Percentiles rank a stretch among this genome's conserved stretches.
These are phyloP conservation scores for Trichomalopsis sarcophagae DNA, from an alignment of 1,140 invertebrate species.

Conservation along the genomic window DNA sequence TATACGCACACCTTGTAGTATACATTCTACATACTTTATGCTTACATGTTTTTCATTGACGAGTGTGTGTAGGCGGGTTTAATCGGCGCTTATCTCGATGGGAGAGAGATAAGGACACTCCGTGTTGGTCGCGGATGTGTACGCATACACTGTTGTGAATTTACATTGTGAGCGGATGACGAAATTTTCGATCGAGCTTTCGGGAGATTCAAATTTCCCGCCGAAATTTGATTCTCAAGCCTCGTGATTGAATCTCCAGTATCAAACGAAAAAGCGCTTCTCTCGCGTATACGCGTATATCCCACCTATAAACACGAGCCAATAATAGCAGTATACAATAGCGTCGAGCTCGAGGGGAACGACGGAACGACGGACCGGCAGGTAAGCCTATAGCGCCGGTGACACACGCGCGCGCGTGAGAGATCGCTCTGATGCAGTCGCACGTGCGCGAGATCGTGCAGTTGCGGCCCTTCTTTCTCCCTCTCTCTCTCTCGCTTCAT, in stretches of 20 bases:
- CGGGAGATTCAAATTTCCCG: not conserved
- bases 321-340: constrained; percentile 23
- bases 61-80: no score
- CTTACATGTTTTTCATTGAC: no score
- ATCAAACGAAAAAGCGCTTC: constrained; percentile 13
- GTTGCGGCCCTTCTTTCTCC: not conserved
- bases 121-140: no score
- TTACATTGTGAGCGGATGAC: no score
- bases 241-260: constrained; percentile 19
- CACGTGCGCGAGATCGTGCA: constrained; percentile 2
- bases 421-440: not conserved
- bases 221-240: not conserved
- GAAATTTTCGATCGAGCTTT: no score
- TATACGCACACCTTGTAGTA: no score
- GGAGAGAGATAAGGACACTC: no score
- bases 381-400: not conserved
- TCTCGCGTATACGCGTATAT: not conserved
- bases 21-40: no score
- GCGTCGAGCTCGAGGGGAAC: not conserved
- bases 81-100: no score
- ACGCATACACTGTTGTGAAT: no score
- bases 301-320: constrained; percentile 9
- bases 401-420: not conserved
- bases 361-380: not conserved
- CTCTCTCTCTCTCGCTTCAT: not conserved